Evolutionary conservation across 92 coral and sea anemone genomes (phyloP), one percentile per base, ranked within the genome.

Genomic region (Pocillopora meandrina): DNA sequence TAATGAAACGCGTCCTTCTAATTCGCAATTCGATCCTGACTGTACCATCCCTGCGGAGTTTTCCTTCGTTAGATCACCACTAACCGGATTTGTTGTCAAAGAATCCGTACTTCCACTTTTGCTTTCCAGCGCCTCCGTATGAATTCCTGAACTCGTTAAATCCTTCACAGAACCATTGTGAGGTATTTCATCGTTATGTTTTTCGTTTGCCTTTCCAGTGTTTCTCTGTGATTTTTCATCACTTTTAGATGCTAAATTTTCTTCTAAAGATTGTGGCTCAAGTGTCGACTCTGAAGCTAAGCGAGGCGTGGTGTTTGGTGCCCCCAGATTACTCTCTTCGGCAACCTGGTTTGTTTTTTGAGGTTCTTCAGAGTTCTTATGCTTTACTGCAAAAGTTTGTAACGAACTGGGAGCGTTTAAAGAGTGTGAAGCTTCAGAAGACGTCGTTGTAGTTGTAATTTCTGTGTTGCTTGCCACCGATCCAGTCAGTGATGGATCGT

Each of bases 311-410:
- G 14, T 56, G 13, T 55, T 56, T 17, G 56, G 65, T 16, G 34
- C 56, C 15, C 76, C 20, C 23, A 73, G 52, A 56, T 13, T 21
- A 31, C 17, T 74, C 35, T 74, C 78, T n/a, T 55, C 56, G 6
- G 19, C 31, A 14, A 52, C 34, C 23, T 73, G 34, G 3, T 61
- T 67, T 42, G 19, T 9, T 49, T 63, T 64, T 17, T 10, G 33
- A n/a, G 55, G 36, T 42, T 31, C 33, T 2, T 61, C 47, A 36
- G 52, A 2, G 56, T 33, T 83, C 62, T 6, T 19, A 52, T 52
- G 61, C 58, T 83, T 31, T 31, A 42, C 1, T 52, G 86, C 86
- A 3, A 83, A 20, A 14, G 86, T 73, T 34, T 83, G 80, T 65
- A 83, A 63, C 74, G 52, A 31, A 65, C 31, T 74, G 61, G 86